A percentile compares a stretch with the other conserved stretches of the same genome.
phyloP scores from a whole-genome alignment of 2,113 vertebrate species.

The Benitochromis conjunctus region DNA sequence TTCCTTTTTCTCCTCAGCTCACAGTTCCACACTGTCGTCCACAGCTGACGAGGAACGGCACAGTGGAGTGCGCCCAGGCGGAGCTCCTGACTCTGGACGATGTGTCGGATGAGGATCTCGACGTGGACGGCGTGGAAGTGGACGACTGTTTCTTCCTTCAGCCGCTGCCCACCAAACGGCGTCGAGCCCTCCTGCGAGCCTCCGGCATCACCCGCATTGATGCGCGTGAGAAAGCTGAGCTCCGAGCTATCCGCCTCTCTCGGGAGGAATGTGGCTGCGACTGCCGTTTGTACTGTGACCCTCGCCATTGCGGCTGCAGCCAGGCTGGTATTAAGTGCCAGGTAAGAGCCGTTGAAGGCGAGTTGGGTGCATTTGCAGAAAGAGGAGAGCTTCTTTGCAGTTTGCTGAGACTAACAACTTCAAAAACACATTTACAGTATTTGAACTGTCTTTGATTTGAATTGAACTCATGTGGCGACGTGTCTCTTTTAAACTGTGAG shows the following conservation, averaged over 20 bases:
- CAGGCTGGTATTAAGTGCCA: constrained; percentile 97
- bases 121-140: constrained; percentile 91
- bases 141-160: constrained; percentile 98
- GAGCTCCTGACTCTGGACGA: constrained; percentile 90
- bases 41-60: constrained; percentile 93
- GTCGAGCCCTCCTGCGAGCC: constrained; percentile 87
- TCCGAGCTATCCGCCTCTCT: constrained; percentile 89
- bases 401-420: neutral
- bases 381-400: neutral
- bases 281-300: constrained; percentile 95
- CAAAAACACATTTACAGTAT: neutral
- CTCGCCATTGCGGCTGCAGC: constrained; percentile 91
- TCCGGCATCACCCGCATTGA: constrained; percentile 93
- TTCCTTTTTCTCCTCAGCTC: neutral
- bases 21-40: neutral
- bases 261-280: constrained; percentile 95
- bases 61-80: constrained; percentile 87
- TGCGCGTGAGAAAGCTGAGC: constrained; percentile 90
- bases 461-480: no score
- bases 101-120: constrained; percentile 92
- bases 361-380: neutral
- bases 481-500: neutral
- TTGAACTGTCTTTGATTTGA: neutral
- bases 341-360: constrained; percentile 54
- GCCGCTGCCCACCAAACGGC: constrained; percentile 91